phyloP scores from a whole-genome alignment of 2,888 invertebrate species.

The Sminthurinus aureus region DNA sequence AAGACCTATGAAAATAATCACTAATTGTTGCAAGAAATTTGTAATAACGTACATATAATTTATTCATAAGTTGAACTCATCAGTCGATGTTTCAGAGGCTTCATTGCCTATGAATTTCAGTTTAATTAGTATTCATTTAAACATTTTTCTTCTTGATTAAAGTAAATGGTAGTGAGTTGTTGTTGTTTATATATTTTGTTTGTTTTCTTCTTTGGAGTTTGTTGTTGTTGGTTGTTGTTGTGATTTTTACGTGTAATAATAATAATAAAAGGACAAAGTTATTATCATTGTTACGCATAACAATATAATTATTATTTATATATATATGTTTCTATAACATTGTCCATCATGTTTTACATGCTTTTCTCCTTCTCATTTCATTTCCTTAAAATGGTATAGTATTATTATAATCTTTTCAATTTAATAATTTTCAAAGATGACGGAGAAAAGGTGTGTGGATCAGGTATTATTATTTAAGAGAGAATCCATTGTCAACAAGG shows the following conservation, averaged over 20 bases:
- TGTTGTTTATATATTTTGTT: neutral
- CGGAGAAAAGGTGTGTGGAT: neutral
- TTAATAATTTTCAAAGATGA: neutral
- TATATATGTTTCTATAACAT: neutral
- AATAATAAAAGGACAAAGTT: neutral
- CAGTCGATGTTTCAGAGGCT: neutral
- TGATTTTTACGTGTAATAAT: neutral
- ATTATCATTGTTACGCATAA: neutral
- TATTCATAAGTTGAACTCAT: constrained; percentile 1
- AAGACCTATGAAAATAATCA: too few relatives aligned
- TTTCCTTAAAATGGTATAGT: neutral
- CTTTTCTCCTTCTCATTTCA: neutral
- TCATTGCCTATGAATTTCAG: neutral
- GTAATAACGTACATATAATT: neutral
- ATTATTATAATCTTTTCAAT: too few relatives aligned
- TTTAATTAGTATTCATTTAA: too few relatives aligned
- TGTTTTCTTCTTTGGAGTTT: neutral
- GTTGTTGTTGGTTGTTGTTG: neutral
- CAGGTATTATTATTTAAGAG: neutral
- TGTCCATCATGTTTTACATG: neutral
- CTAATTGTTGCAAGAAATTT: neutral
- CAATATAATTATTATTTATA: too few relatives aligned
- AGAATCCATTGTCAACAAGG: constrained; percentile 1
- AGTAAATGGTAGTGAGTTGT: too few relatives aligned
- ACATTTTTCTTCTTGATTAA: too few relatives aligned